Base-by-base conservation (phyloP, 2,113 vertebrate species). In the Lates calcarifer region DNA sequence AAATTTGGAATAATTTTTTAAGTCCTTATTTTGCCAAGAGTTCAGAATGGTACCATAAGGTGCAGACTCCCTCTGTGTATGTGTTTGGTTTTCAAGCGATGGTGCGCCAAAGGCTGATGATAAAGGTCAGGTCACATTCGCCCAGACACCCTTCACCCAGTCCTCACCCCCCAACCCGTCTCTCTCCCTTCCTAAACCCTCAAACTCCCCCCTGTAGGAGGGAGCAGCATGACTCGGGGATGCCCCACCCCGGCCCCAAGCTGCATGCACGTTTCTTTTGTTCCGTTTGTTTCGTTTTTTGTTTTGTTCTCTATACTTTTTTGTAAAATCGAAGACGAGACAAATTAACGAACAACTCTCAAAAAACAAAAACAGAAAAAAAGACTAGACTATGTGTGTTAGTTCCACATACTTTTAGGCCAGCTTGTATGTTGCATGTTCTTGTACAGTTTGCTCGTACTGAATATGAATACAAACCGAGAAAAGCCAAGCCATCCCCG, bases 401-500 rank as follows among this genome's bases (percentile, higher is more conserved):
- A 97, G 97, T 96, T 97, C 96, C 96, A 97, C 96, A 95, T 97
- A 94, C 92, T 91, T 93, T 94, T 95, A 98, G 97, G 96, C 96
- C 96, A 96, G 97, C 97, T 97, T 97, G 98, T 98, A 96, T 97
- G 97, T 99, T 98, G 98, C 98, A 99, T 99, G 98, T 97, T 96
- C 95, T 96, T 98, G 98, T 98, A 99, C 97, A 98, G 96, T 98
- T 98, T 99, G 97, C 97, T 98, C 93, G 97, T 98, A 97, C 96
- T 96, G 96, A 97, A 95, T 96, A 95, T 97, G 95, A 96, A 93
- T 93, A 94, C 94, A 98, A 96, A 97, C 93, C 95, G 95, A 96
- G 96, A 98, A 97, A 97, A 97, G 96, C 95, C 95, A 98, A 98
- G 98, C 97, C 98, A 98, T 97, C 95, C 96, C 89, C 82, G 12